A percentile compares a stretch with the other conserved stretches of the same genome.
These are phyloP conservation scores for Passer montanus DNA, from an alignment of 2,113 vertebrate genomes.

Conservation along the genomic window DNA sequence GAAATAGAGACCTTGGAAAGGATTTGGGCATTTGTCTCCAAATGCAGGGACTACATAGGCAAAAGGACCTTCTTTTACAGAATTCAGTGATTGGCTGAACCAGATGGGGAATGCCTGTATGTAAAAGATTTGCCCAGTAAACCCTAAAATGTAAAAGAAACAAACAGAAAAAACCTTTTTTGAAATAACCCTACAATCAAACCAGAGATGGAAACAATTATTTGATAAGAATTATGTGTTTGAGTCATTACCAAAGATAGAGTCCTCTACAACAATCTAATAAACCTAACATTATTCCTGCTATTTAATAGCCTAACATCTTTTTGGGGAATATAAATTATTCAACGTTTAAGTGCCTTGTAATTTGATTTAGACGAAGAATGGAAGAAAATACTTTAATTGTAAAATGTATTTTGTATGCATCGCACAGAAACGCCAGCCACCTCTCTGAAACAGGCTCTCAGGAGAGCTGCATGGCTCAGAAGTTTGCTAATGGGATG, in stretches of 20 bases:
- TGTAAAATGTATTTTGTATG: conserved; percentile 42
- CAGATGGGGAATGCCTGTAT: not conserved
- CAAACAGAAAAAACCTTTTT: not conserved
- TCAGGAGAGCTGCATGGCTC: conserved; percentile 30
- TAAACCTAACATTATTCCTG: conserved; percentile 26
- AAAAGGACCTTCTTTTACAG: not conserved
- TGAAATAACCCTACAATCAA: not conserved
- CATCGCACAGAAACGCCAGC: not conserved
- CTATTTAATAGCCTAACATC: conserved; percentile 52
- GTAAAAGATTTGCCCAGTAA: not conserved
- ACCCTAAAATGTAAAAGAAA: not conserved
- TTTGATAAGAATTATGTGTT: not conserved
- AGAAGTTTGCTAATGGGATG: conserved; percentile 37
- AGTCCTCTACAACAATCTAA: conserved; percentile 1
- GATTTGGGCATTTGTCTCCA: not conserved
- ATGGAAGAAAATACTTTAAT: conserved; percentile 37
- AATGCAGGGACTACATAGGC: not conserved
- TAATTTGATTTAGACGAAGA: conserved; percentile 45
- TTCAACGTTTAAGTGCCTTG: conserved; percentile 25
- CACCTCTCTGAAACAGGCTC: conserved; percentile 24
- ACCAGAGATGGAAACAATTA: not conserved
- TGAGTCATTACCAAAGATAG: not conserved
- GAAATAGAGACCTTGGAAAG: not conserved
- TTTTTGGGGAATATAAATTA: conserved; percentile 58
- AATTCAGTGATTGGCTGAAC: not conserved